Base-by-base conservation (phyloP, 2,888 invertebrate species). In the Argynnis bischoffii region DNA sequence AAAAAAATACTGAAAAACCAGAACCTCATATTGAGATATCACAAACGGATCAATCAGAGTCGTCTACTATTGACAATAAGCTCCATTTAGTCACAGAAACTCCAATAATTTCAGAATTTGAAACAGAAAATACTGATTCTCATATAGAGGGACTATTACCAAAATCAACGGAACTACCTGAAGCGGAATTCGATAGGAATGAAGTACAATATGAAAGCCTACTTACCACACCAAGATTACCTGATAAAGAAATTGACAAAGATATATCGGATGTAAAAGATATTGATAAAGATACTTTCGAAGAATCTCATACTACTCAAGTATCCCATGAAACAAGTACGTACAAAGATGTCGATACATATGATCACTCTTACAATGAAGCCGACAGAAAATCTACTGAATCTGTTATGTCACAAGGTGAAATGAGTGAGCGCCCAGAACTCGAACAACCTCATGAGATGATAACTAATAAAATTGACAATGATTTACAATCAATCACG, bases 251-350 rank as follows among this genome's bases (percentile, higher is more conserved):
- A 55, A n/a, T 46, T 63, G 21, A 13, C n/a, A 13, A 47, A 21
- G 47, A 61, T 51, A 18, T 31, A 16, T 35, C 41, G 15, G 13
- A 50, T 15, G 18, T 15, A 41, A 41, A 16, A 35, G 51, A 35
- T 35, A 6, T 16, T 18, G 61, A 18, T 35, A 61, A 61, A 35
- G 61, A 61, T 51, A 57, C 53, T 14, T 21, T 18, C 66, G 46
- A 67, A 67, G n/a, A 50, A 59, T 48, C 54, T 2, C 54, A 64
- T 46, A 48, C 15, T 41, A 66, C 59, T 3, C 18, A 3, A 47
- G 13, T 46, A 55, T 54, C 47, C 6, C 53, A 46, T 26, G 66
- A 55, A 64, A 64, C 60, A 8, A 31, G 46, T 18, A 63, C 55
- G 18, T 48, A 46, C 35, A 55, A 48, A 60, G 54, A 53, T 8